phyloP scores from a whole-genome alignment of 2,797 vertebrate species.

The Cossypha caffra region DNA sequence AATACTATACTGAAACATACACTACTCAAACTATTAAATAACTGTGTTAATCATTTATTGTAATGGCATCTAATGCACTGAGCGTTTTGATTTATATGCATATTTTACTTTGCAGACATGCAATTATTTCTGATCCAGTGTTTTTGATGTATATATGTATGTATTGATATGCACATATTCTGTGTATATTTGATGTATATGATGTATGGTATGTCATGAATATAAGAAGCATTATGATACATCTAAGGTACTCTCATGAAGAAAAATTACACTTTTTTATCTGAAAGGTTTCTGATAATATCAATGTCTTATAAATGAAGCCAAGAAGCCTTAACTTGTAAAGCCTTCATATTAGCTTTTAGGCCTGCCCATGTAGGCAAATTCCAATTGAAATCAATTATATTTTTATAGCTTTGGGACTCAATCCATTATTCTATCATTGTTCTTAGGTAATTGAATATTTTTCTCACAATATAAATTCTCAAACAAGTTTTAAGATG shows the following conservation, averaged over 20 bases:
- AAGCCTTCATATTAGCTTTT: neutral
- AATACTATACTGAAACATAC: constrained; percentile 56
- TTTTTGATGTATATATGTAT: constrained; percentile 64
- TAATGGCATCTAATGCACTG: constrained; percentile 72
- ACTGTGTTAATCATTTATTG: constrained; percentile 65
- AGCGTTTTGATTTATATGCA: constrained; percentile 67
- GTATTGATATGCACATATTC: constrained; percentile 59
- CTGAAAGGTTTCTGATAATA: constrained; percentile 26
- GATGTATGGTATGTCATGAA: constrained; percentile 1
- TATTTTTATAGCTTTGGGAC: neutral
- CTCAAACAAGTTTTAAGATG: neutral
- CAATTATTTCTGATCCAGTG: constrained; percentile 72
- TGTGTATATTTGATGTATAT: constrained; percentile 27
- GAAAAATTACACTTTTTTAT: constrained; percentile 31
- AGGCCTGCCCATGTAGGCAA: neutral
- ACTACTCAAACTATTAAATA: constrained; percentile 60
- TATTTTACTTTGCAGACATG: constrained; percentile 71
- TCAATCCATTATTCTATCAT: neutral
- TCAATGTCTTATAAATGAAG: neutral
- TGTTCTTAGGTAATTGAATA: constrained; percentile 1
- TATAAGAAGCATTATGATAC: constrained; percentile 39
- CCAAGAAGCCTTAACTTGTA: neutral
- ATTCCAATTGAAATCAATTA: neutral
- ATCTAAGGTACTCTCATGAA: constrained; percentile 5
- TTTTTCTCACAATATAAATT: neutral